phyloP scores from a whole-genome alignment of 2,888 invertebrate genomes.

The Elmis aenea region DNA sequence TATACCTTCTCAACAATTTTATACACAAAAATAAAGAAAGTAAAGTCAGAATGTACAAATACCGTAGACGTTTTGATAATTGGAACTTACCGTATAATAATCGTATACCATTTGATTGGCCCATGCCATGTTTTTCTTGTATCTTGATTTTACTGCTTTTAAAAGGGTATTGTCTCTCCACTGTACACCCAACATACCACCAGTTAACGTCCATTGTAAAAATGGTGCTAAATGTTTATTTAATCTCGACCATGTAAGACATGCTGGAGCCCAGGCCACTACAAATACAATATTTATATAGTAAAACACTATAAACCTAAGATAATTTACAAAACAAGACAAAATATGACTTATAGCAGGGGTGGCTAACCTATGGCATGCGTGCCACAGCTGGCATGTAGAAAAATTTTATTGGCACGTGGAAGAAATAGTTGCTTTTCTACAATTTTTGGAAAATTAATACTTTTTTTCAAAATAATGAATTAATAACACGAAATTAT shows the following conservation, averaged over 20 bases:
- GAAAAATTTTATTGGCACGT: no score
- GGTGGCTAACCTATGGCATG: no score
- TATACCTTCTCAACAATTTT: neutral
- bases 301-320: no score
- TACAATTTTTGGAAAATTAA: no score
- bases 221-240: conserved; percentile 63
- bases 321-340: no score
- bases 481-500: no score
- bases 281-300: no score
- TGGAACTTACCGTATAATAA: conserved; percentile 55
- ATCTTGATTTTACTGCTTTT: conserved; percentile 59
- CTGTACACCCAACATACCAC: conserved; percentile 56
- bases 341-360: no score
- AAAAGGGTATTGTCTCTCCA: conserved; percentile 62
- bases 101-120: conserved; percentile 52
- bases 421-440: no score
- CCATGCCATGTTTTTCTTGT: conserved; percentile 51
- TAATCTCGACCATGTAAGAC: conserved; percentile 62
- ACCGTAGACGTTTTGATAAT: neutral
- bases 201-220: conserved; percentile 57
- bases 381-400: no score
- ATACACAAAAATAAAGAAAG: neutral
- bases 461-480: no score
- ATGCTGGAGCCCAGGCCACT: conserved; percentile 69
- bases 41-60: conserved; percentile 1